These are phyloP conservation scores for Quadroppia sp. DNA, from an alignment of 2,888 invertebrate species.

Conservation along the genomic window DNA sequence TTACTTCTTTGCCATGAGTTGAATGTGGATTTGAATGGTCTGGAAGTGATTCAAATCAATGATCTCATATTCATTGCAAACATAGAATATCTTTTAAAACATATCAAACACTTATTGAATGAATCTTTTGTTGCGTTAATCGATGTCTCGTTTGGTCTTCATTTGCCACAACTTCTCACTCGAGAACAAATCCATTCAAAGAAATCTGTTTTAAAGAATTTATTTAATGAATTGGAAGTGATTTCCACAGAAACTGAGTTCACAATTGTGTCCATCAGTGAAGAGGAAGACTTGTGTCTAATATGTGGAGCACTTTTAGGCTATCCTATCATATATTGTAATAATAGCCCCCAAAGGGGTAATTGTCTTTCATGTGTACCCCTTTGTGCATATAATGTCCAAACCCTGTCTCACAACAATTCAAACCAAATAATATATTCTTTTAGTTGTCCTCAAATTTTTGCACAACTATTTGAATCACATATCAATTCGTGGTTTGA, in stretches of 20 bases:
- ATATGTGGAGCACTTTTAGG: constrained; percentile 35
- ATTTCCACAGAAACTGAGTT: background rate
- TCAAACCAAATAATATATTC: constrained; percentile 8
- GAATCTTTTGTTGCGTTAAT: background rate
- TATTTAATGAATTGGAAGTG: background rate
- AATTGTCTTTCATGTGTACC: constrained; percentile 37
- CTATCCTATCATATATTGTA: constrained; percentile 39
- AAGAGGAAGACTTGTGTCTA: constrained; percentile 8
- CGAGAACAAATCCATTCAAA: background rate
- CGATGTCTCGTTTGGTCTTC: constrained; percentile 15
- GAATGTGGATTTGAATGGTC: constrained; percentile 24
- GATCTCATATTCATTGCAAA: background rate
- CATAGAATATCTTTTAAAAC: background rate
- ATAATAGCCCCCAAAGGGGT: constrained; percentile 7
- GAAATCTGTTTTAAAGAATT: background rate
- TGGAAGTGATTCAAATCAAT: background rate
- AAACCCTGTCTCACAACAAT: background rate
- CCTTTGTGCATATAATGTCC: constrained; percentile 10
- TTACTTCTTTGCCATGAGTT: background rate
- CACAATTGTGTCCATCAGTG: background rate
- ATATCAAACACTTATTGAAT: constrained; percentile 10
- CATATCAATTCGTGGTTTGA: constrained; percentile 7
- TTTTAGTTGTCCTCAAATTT: background rate
- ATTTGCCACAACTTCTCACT: background rate
- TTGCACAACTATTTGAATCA: background rate